Conservation (phyloP, 1,140 invertebrate species). For the Linepithema humile region DNA sequence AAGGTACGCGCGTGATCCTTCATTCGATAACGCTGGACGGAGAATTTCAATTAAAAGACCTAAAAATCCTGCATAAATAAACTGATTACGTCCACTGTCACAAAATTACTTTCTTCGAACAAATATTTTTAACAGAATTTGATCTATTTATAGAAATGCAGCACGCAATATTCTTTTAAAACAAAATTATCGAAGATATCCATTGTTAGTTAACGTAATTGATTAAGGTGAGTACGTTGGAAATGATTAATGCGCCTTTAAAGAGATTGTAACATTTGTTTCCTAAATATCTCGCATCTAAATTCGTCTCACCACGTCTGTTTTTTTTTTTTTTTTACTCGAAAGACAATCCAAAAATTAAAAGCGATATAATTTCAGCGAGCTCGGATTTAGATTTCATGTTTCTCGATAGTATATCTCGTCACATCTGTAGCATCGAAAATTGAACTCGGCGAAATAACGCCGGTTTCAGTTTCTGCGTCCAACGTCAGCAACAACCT, state of each 20-base stretch:
- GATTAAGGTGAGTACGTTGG: neutral
- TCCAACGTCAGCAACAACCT: slow-evolving; percentile 13
- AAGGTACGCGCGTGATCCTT: slow-evolving; percentile 3
- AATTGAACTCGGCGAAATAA: neutral
- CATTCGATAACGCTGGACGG: neutral
- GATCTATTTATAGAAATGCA: neutral
- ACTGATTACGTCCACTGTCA: neutral
- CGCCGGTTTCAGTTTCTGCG: neutral
- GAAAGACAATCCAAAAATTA: neutral
- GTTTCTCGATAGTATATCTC: neutral
- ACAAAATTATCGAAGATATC: neutral
- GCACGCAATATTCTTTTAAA: neutral
- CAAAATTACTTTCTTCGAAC: neutral
- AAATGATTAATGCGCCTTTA: no score
- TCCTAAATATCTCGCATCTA: neutral
- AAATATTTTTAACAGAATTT: neutral
- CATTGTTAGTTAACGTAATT: neutral
- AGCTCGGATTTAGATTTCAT: neutral
- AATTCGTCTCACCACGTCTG: neutral
- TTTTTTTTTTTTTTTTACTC: neutral
- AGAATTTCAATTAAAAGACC: neutral
- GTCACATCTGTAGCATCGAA: neutral
- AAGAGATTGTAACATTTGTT: neutral
- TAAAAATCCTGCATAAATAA: neutral
- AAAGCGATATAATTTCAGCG: neutral